Percentiles rank a stretch among this genome's conserved stretches.
Evolutionary conservation across 2,797 vertebrate genomes (phyloP).

Genomic region (Sebastes trivittatus): DNA sequence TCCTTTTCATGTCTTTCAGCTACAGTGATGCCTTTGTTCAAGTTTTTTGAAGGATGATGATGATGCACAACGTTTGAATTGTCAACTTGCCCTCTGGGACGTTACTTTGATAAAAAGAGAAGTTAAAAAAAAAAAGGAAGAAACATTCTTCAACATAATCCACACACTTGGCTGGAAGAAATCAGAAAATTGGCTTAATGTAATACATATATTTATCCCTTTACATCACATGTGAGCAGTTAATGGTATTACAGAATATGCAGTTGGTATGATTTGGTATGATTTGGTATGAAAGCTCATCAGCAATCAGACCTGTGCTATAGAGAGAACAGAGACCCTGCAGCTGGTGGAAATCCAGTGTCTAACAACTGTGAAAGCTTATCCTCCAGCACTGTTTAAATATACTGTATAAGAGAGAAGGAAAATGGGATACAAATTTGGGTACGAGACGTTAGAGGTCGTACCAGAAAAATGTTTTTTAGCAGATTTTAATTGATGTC

Average conservation of each 20-base stretch:
- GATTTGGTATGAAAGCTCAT: conserved; percentile 9
- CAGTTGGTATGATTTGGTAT: conserved; percentile 12
- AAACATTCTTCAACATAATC: not conserved
- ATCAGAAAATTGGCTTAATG: not conserved
- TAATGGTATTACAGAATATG: conserved; percentile 37
- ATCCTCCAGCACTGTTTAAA: conserved; percentile 42
- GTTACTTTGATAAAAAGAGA: not conserved
- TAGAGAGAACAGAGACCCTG: conserved; percentile 9
- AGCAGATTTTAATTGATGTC: conserved; percentile 25
- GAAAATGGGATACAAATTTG: conserved; percentile 20
- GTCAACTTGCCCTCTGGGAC: not conserved
- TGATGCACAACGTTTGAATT: not conserved
- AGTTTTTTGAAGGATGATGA: not conserved
- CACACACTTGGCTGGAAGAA: not conserved
- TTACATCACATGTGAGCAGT: conserved; percentile 3
- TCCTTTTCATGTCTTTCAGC: conserved; percentile 18
- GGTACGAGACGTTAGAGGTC: not conserved
- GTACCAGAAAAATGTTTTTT: conserved; percentile 1
- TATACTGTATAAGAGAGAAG: conserved; percentile 10
- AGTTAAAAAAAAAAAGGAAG: not conserved
- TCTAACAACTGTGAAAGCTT: conserved; percentile 49
- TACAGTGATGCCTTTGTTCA: conserved; percentile 9
- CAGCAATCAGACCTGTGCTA: conserved; percentile 16
- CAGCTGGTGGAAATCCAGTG: conserved; percentile 17
- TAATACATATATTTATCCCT: not conserved